These are phyloP conservation scores for Drosophila suzukii DNA, from an alignment of 1,140 invertebrate genomes.

Conservation along the genomic window DNA sequence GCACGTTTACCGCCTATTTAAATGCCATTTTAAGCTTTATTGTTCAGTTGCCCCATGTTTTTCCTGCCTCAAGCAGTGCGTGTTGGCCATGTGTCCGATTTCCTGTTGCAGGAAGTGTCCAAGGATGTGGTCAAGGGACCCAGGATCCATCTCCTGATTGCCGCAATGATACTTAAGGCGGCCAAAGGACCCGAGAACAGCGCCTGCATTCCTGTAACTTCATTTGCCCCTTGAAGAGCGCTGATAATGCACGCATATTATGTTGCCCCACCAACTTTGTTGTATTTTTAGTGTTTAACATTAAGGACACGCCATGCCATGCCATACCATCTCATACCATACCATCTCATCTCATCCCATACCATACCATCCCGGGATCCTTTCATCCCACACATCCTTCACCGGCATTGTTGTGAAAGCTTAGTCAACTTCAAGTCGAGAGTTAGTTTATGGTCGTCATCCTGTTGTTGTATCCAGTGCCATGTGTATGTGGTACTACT, in stretches of 20 bases:
- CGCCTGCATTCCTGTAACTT: conserved; percentile 50
- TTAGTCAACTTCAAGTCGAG: conserved; percentile 73
- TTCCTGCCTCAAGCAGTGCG: conserved; percentile 18
- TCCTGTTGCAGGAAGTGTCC: conserved; percentile 76
- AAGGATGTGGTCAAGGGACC: conserved; percentile 47
- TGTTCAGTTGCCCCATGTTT: conserved; percentile 16
- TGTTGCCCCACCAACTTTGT: conserved; percentile 51
- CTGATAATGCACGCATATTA: conserved; percentile 71
- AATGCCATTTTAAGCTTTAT: conserved; percentile 60
- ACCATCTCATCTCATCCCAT: no score
- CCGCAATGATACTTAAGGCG: conserved; percentile 64
- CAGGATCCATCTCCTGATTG: conserved; percentile 35
- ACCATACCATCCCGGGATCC: neutral
- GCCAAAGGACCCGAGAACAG: neutral
- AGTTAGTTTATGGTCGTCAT: conserved; percentile 69
- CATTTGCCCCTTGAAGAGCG: conserved; percentile 71
- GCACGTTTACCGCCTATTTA: conserved; percentile 43
- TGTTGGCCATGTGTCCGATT: conserved; percentile 51
- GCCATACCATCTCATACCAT: neutral
- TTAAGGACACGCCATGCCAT: conserved; percentile 61
- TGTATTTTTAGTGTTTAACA: conserved; percentile 51
- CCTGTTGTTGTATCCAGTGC: conserved; percentile 6
- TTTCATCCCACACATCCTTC: neutral
- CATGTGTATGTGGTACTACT: neutral
- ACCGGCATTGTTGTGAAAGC: conserved; percentile 61